phyloP scores from a whole-genome alignment of 2,113 vertebrate species.

The Leucopsar rothschildi region DNA sequence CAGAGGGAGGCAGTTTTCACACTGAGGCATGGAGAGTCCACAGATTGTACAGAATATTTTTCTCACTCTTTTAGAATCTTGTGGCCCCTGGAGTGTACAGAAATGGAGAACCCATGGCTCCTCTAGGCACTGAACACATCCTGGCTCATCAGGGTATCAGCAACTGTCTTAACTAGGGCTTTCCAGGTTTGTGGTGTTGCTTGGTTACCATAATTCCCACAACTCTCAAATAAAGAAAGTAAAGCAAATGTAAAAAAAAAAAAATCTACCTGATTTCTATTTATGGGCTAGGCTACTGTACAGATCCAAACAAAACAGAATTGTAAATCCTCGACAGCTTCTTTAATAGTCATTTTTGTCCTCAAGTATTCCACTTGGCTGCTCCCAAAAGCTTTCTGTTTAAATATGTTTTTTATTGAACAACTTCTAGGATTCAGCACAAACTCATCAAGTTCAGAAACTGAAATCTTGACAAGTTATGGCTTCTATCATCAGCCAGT shows the following conservation, averaged over 20 bases:
- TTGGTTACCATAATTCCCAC: slow-evolving; percentile 55
- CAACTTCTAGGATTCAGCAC: background rate
- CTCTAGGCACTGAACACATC: background rate
- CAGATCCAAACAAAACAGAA: slow-evolving; percentile 30
- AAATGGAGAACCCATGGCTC: background rate
- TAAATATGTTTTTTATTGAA: background rate
- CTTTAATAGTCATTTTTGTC: background rate
- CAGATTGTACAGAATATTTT: background rate
- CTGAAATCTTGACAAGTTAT: background rate
- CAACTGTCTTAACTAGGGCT: slow-evolving; percentile 51
- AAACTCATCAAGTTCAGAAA: background rate
- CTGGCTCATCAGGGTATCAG: slow-evolving; percentile 42
- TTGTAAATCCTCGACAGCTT: background rate
- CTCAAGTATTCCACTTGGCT: background rate
- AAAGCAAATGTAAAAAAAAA: background rate
- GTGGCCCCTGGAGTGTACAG: background rate
- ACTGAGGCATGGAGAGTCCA: background rate
- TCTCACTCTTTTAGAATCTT: background rate
- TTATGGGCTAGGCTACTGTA: background rate
- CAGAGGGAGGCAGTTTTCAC: background rate
- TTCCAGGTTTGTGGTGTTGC: slow-evolving; percentile 50
- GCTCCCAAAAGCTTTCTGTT: background rate
- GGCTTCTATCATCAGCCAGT: background rate
- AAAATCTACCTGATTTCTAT: background rate
- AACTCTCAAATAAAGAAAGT: slow-evolving; percentile 49